These are phyloP conservation scores for Germaria angustata DNA, from an alignment of 2,888 invertebrate species.

Conservation along the genomic window DNA sequence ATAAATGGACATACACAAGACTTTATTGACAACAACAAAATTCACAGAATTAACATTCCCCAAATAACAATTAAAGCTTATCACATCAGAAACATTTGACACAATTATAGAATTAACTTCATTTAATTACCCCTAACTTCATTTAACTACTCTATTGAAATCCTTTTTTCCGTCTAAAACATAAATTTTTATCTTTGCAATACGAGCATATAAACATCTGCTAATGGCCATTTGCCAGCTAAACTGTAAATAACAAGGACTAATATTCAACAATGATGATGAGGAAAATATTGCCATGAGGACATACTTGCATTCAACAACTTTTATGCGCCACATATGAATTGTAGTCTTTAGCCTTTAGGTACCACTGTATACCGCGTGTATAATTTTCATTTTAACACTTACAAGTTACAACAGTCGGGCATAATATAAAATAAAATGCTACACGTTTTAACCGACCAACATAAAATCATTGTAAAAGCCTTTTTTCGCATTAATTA, in stretches of 20 bases:
- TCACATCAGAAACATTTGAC: neutral
- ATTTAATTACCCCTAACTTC: neutral
- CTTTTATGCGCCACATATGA: neutral
- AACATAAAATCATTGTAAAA: neutral
- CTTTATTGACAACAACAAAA: too few relatives aligned
- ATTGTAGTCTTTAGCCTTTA: too few relatives aligned
- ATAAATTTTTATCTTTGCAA: neutral
- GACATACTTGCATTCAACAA: neutral
- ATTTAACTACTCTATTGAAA: neutral
- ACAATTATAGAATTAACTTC: neutral
- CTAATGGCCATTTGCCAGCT: neutral
- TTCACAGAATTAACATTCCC: too few relatives aligned
- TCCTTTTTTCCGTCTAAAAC: neutral
- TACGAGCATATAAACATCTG: neutral
- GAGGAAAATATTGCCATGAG: neutral
- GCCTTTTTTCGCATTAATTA: slow-evolving; percentile 31
- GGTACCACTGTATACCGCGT: too few relatives aligned
- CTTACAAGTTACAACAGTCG: neutral
- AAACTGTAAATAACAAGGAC: neutral
- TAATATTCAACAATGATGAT: slow-evolving; percentile 4
- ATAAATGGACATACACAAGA: too few relatives aligned
- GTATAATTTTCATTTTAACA: neutral
- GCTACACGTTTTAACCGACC: neutral
- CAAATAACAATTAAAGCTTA: neutral
- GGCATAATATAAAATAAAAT: neutral